These are phyloP conservation scores for Melanotaenia parkinsoni DNA, from an alignment of 2,797 vertebrate species.

Conservation along the genomic window DNA sequence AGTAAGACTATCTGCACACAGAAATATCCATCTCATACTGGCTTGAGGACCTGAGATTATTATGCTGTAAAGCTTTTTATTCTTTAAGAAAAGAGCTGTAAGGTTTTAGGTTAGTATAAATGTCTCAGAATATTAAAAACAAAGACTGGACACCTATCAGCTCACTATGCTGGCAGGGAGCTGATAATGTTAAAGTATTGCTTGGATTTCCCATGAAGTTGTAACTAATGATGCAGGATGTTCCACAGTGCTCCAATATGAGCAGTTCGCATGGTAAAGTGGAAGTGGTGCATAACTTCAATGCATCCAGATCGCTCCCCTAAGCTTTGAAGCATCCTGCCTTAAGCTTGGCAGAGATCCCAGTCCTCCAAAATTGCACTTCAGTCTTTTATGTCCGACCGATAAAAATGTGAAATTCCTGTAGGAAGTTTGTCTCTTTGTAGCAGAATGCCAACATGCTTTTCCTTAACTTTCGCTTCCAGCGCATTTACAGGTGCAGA, in stretches of 20 bases:
- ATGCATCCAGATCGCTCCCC: slow-evolving; percentile 53
- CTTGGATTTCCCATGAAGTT: slow-evolving; percentile 58
- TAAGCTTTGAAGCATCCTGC: slow-evolving; percentile 50
- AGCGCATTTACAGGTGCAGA: slow-evolving; percentile 24
- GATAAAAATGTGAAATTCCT: slow-evolving; percentile 57
- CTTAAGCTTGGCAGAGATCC: slow-evolving; percentile 51
- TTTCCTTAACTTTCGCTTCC: neutral
- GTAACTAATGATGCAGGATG: slow-evolving; percentile 37
- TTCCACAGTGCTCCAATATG: slow-evolving; percentile 10
- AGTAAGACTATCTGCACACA: neutral
- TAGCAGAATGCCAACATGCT: slow-evolving; percentile 14
- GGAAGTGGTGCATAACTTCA: slow-evolving; percentile 49
- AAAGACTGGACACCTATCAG: neutral
- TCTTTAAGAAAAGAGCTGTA: neutral
- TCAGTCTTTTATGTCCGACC: slow-evolving; percentile 62
- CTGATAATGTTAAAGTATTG: slow-evolving; percentile 31
- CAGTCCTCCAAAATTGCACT: slow-evolving; percentile 31
- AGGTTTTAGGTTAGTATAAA: neutral
- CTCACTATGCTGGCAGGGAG: neutral
- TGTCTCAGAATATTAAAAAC: neutral
- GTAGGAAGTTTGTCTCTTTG: slow-evolving; percentile 28
- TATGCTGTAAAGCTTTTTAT: neutral
- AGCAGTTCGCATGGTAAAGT: slow-evolving; percentile 35
- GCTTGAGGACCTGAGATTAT: neutral
- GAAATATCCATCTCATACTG: neutral